These are phyloP conservation scores for Phataginus tricuspis DNA, from an alignment of 2,797 vertebrate genomes.

Conservation along the genomic window DNA sequence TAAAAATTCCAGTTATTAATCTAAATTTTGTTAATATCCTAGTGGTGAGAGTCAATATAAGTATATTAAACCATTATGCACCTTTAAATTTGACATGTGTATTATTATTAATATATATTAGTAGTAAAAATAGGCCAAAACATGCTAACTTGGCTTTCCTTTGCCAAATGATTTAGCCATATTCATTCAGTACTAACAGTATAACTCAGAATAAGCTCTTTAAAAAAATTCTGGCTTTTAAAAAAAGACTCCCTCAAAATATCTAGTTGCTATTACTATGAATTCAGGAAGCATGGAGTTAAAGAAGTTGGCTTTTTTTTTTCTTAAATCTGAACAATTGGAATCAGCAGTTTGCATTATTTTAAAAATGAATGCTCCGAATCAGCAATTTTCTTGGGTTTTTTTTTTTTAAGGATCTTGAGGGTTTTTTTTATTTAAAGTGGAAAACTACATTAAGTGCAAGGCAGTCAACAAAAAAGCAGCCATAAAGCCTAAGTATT, in stretches of 20 bases:
- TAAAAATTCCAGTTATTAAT: not conserved
- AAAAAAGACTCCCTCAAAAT: conserved; percentile 18
- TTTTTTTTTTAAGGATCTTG: conserved; percentile 85
- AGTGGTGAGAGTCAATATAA: not conserved
- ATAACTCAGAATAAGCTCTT: conserved; percentile 57
- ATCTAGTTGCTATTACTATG: conserved; percentile 25
- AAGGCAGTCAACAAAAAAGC: conserved; percentile 89
- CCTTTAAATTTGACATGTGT: not conserved
- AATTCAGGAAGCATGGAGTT: conserved; percentile 87
- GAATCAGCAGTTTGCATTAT: conserved; percentile 91
- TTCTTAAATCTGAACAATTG: conserved; percentile 85
- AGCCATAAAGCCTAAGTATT: conserved; percentile 91
- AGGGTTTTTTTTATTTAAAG: conserved; percentile 89
- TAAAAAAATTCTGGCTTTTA: not conserved
- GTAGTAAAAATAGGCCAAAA: conserved; percentile 22
- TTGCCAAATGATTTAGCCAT: not conserved
- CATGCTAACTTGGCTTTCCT: conserved; percentile 22
- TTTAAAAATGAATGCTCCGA: conserved; percentile 89
- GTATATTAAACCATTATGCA: not conserved
- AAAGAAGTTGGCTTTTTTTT: conserved; percentile 84
- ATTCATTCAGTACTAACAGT: not conserved
- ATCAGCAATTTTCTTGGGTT: conserved; percentile 88
- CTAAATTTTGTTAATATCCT: not conserved
- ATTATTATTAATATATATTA: not conserved
- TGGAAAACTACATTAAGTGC: conserved; percentile 91